Evolutionary conservation across 2,797 vertebrate genomes (phyloP), one percentile per base, ranked within the genome.

Genomic region (Sebastes melanostomus): DNA sequence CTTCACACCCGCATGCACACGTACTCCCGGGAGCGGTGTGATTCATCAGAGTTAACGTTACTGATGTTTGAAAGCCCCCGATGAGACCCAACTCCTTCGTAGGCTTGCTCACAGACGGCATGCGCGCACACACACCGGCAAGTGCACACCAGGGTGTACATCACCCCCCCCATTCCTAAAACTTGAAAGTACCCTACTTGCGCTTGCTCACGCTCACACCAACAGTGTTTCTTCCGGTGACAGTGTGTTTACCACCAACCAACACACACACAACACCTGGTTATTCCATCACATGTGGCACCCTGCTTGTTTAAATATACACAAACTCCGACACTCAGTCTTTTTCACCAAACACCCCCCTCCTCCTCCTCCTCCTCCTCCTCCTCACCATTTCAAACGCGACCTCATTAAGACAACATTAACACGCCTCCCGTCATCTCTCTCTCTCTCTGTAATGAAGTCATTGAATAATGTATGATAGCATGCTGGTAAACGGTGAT

Each of bases 391-490:
- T 91, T 89, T 94, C 84, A 90, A 90, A 90, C 72, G 42, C 79
- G 77, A 91, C 94, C 93, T 95, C 92, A 93, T 95, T 95, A 95
- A 94, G 92, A 90, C 89, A 84, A 89, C 92, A 91, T 94, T 93
- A 92, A 89, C 91, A 86, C 81, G 70, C 88, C 84, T 89, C 84
- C 77, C 82, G 78, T 91, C 86, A 83, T 88, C 86, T 84, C 83
- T 86, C 72, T 84, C n/a, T 16, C 27, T 29, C 71, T 82, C 63
- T 83, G 71, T 86, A 87, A 91, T 86, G 86, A 89, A 91, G 72
- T 66, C 78, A 63, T 83, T 94, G 88, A 94, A 94, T 94, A 93
- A 94, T 95, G 86, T 83, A 93, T 94, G 91, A 91, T 68, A 86
- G 88, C 88, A 83, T 65, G 81, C 89, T 91, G 86, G 81, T 93